Evolutionary conservation across 2,113 vertebrate species (phyloP).

Genomic region (Agapornis roseicollis): DNA sequence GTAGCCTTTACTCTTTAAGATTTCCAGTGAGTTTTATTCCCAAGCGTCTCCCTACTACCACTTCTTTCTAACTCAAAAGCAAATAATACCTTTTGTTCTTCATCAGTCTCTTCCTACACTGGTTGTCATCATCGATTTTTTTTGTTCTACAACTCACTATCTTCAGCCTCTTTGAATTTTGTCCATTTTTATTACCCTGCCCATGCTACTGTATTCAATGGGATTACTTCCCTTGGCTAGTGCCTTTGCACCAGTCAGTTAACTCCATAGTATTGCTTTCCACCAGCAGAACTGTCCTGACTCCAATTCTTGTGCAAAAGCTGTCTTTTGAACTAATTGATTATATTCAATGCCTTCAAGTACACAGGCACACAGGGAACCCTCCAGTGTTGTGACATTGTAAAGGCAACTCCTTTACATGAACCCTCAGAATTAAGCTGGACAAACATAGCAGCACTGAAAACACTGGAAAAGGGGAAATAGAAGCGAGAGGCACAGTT

Average conservation of each 20-base stretch:
- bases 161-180: neutral
- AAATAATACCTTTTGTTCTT: neutral
- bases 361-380: neutral
- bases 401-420: neutral
- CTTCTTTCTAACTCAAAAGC: neutral
- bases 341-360: neutral
- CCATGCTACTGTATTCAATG: neutral
- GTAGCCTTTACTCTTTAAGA: neutral
- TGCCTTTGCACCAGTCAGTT: neutral
- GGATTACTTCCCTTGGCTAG: neutral
- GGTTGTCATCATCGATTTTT: neutral
- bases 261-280: neutral
- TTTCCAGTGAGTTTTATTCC: neutral
- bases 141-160: neutral
- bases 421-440: neutral
- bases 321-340: neutral
- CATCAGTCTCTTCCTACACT: neutral
- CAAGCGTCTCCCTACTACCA: neutral
- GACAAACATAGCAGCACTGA: neutral
- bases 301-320: neutral
- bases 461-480: neutral
- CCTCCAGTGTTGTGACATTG: neutral
- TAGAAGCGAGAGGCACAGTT: neutral
- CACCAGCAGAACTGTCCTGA: neutral
- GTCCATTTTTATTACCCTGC: neutral